Conservation (phyloP, 1,140 invertebrate genomes). For the Conus ventricosus region DNA sequence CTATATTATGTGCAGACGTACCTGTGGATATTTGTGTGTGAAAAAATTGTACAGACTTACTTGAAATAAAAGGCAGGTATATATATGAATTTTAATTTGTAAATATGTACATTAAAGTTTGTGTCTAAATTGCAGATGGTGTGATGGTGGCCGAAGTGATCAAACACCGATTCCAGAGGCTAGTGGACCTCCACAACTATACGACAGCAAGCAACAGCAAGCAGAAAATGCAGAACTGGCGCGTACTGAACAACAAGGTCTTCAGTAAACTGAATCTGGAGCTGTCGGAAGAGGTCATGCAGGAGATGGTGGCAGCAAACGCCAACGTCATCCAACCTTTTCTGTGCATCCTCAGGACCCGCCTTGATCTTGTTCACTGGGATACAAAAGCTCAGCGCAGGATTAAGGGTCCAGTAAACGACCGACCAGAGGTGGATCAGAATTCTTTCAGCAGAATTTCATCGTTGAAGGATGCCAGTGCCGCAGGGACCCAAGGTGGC, state of each 20-base stretch:
- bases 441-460: conserved; percentile 12
- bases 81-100: too few species aligned
- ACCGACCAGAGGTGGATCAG: conserved; percentile 60
- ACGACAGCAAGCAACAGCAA: conserved; percentile 55
- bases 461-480: neutral
- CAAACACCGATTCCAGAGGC: conserved; percentile 64
- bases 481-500: neutral
- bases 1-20: too few species aligned
- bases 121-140: conserved; percentile 1
- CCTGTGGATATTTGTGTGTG: too few species aligned
- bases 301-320: conserved; percentile 52
- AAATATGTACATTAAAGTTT: too few species aligned
- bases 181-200: conserved; percentile 72
- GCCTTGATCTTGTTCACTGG: conserved; percentile 53
- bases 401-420: conserved; percentile 25
- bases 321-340: conserved; percentile 64
- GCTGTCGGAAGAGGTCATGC: conserved; percentile 66
- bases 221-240: conserved; percentile 71
- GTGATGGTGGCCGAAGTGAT: conserved; percentile 69
- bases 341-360: conserved; percentile 59
- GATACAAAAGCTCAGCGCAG: conserved; percentile 30
- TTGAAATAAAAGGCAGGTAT: too few species aligned
- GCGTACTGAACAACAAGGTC: conserved; percentile 69
- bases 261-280: conserved; percentile 68
- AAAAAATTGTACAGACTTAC: too few species aligned